Percentiles rank a stretch among this genome's conserved stretches.
phyloP scores from a whole-genome alignment of 2,797 vertebrate species.

The Manis crassicaudata region DNA sequence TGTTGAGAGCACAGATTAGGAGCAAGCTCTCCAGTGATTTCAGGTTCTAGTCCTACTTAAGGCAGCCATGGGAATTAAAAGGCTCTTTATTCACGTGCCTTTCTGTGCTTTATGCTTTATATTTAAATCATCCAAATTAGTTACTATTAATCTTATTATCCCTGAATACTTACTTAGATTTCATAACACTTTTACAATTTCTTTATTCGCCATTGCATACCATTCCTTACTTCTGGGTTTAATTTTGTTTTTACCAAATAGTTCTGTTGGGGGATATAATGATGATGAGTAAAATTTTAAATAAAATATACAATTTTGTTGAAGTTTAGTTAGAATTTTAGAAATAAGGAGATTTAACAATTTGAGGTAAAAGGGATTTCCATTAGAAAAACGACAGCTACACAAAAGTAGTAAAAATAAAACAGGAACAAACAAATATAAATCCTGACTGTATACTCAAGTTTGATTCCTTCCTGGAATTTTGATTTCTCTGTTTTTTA shows the following conservation, averaged over 20 bases:
- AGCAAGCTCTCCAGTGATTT: not conserved
- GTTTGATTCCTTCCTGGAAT: not conserved
- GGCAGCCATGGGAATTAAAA: not conserved
- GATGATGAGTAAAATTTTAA: not conserved
- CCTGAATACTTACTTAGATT: not conserved
- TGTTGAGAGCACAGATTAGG: not conserved
- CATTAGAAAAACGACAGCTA: not conserved
- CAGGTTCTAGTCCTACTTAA: not conserved
- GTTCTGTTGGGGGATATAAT: not conserved
- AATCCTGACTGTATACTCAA: not conserved
- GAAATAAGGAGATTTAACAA: not conserved
- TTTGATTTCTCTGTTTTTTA: conserved; percentile 21
- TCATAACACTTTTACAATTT: not conserved
- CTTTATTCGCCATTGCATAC: not conserved
- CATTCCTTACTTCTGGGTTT: not conserved
- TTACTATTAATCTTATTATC: not conserved
- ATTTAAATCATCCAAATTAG: not conserved
- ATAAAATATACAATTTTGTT: conserved; percentile 5
- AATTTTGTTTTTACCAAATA: conserved; percentile 10
- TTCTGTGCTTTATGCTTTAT: not conserved
- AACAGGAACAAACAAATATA: not conserved
- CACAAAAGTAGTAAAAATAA: not conserved
- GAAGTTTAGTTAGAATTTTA: not conserved
- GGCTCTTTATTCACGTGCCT: not conserved
- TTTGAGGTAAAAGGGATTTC: not conserved